These are phyloP conservation scores for Laothoe populi DNA, from an alignment of 2,888 invertebrate genomes.

Conservation along the genomic window DNA sequence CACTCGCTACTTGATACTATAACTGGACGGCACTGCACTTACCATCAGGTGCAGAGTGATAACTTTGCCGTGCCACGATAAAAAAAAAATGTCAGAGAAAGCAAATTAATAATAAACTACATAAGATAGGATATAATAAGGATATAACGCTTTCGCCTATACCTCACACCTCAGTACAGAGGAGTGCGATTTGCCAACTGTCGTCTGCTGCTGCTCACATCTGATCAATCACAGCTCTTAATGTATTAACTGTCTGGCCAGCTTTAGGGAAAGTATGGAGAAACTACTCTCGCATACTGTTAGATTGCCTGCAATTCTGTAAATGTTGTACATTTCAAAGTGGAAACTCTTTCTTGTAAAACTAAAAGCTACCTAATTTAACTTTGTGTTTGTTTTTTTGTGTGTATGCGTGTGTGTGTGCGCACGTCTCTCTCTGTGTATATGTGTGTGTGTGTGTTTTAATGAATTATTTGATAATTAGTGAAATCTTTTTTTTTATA, in stretches of 20 bases:
- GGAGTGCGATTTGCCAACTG: constrained; percentile 78
- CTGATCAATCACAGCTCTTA: constrained; percentile 76
- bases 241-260: constrained; percentile 56
- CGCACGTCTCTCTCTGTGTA: too few species aligned
- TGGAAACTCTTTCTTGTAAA: too few species aligned
- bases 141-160: constrained; percentile 34
- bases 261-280: constrained; percentile 36
- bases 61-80: too few species aligned
- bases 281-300: neutral
- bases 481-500: too few species aligned
- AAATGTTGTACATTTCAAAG: too few species aligned
- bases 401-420: too few species aligned
- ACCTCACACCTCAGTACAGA: constrained; percentile 41
- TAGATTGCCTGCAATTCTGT: too few species aligned
- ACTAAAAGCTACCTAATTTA: neutral
- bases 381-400: neutral
- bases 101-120: neutral
- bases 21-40: too few species aligned
- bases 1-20: too few species aligned
- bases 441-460: too few species aligned
- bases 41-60: too few species aligned
- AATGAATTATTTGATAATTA: too few species aligned
- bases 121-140: constrained; percentile 16
- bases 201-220: constrained; percentile 72
- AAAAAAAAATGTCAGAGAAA: neutral